Evolutionary conservation across 1,140 invertebrate species (phyloP).

Genomic region (Drosophila repletoides): DNA sequence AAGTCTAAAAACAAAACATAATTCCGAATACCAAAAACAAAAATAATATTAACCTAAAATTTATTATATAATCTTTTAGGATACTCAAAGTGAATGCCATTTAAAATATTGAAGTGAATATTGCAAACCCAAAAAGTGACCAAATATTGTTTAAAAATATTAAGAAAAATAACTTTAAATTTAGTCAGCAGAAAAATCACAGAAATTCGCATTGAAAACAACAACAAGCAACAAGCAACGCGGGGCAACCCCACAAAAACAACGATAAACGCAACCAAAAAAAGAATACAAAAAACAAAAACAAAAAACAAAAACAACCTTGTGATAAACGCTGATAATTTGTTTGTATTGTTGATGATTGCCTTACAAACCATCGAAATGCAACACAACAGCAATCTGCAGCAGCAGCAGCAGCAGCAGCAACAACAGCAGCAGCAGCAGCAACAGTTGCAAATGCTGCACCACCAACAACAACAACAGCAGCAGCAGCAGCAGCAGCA

Average conservation of each 20-base stretch:
- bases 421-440: slow-evolving; percentile 47
- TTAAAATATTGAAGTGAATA: neutral
- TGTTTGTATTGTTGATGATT: slow-evolving; percentile 72
- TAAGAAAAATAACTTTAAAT: neutral
- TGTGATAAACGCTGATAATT: slow-evolving; percentile 71
- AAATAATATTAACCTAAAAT: neutral
- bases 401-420: slow-evolving; percentile 22
- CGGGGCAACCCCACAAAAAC: slow-evolving; percentile 1
- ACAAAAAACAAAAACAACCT: slow-evolving; percentile 30
- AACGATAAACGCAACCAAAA: slow-evolving; percentile 16
- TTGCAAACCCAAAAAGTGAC: slow-evolving; percentile 14
- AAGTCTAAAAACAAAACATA: neutral
- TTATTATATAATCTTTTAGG: no score
- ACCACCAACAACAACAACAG: slow-evolving; percentile 35
- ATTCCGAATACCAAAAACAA: neutral
- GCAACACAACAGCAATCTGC: slow-evolving; percentile 57
- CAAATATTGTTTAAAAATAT: slow-evolving; percentile 30
- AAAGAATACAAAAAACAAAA: slow-evolving; percentile 14
- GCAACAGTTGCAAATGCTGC: slow-evolving; percentile 45
- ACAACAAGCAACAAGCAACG: neutral
- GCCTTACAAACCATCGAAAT: slow-evolving; percentile 66
- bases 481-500: slow-evolving; percentile 34
- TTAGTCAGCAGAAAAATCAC: neutral
- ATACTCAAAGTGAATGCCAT: slow-evolving; percentile 1
- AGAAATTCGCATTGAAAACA: neutral